These are phyloP conservation scores for Heteromormyrus szaboi DNA, from an alignment of 2,797 vertebrate species.

Conservation along the genomic window DNA sequence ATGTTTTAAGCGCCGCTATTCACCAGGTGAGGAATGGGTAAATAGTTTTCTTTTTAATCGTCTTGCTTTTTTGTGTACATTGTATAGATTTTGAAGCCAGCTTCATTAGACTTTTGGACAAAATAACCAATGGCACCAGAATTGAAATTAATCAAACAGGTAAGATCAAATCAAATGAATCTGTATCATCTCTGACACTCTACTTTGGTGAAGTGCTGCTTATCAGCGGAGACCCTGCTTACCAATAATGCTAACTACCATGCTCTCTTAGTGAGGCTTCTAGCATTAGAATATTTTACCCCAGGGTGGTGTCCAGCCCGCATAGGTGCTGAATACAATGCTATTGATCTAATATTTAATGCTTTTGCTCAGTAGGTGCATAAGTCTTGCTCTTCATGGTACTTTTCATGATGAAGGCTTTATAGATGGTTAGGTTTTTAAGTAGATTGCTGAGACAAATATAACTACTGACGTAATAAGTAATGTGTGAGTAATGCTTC, in stretches of 20 bases:
- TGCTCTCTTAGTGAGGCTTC: background rate
- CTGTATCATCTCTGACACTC: background rate
- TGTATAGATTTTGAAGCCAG: conserved; percentile 90
- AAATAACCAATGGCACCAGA: conserved; percentile 89
- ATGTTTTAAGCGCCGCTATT: background rate
- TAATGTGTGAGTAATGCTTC: background rate
- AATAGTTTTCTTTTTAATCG: background rate
- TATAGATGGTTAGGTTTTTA: background rate
- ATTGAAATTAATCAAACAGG: conserved; percentile 98
- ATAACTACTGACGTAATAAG: background rate
- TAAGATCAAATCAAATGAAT: conserved; percentile 40
- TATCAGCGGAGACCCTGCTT: background rate
- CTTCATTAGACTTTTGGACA: conserved; percentile 89
- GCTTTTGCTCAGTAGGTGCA: background rate
- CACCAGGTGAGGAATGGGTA: background rate
- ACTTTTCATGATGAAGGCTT: background rate
- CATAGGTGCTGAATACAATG: background rate
- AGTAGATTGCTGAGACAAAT: background rate
- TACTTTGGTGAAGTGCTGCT: background rate
- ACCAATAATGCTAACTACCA: background rate
- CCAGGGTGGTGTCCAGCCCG: background rate
- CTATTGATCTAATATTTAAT: background rate
- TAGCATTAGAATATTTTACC: background rate
- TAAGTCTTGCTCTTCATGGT: background rate
- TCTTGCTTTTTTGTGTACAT: conserved; percentile 20